A percentile compares a stretch with the other conserved stretches of the same genome.
phyloP scores from a whole-genome alignment of 2,888 invertebrate species.

The Sinelater perroti region DNA sequence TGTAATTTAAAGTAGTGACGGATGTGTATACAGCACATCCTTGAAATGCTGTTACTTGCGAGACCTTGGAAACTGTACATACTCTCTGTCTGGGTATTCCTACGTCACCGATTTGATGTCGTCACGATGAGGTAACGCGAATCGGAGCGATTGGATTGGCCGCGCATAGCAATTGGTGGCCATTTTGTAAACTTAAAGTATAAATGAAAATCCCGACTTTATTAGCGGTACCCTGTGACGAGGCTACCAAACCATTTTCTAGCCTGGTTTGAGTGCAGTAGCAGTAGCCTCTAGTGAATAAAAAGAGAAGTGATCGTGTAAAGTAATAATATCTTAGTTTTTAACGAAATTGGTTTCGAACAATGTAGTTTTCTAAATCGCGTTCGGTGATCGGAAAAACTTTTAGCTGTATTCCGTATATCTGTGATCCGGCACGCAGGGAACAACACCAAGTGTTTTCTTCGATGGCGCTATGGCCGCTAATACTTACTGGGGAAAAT shows the following conservation, averaged over 20 bases:
- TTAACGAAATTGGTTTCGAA: constrained; percentile 29
- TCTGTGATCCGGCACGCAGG: constrained; percentile 49
- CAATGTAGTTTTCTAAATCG: constrained; percentile 33
- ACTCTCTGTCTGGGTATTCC: constrained; percentile 56
- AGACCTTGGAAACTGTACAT: constrained; percentile 61
- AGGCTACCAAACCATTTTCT: constrained; percentile 64
- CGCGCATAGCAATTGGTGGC: constrained; percentile 62
- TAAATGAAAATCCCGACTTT: constrained; percentile 52
- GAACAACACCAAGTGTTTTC: constrained; percentile 57
- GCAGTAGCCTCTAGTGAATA: constrained; percentile 42
- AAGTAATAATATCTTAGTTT: constrained; percentile 34
- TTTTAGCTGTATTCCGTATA: constrained; percentile 31
- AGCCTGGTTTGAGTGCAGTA: constrained; percentile 40
- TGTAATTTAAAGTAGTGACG: constrained; percentile 8
- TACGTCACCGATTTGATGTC: constrained; percentile 60
- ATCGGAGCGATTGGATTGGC: constrained; percentile 58
- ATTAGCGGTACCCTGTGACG: constrained; percentile 59
- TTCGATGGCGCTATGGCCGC: constrained; percentile 60
- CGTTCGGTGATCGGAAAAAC: constrained; percentile 15
- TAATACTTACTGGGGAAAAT: constrained; percentile 56
- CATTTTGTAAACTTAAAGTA: constrained; percentile 74
- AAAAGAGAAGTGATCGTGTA: constrained; percentile 31
- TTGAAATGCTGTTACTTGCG: constrained; percentile 48
- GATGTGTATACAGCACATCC: constrained; percentile 32
- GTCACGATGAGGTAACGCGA: constrained; percentile 56